Evolutionary conservation across 2,888 invertebrate species (phyloP), one percentile per base, ranked within the genome.

Genomic region (Scaptodrosophila latifasciaeformis): DNA sequence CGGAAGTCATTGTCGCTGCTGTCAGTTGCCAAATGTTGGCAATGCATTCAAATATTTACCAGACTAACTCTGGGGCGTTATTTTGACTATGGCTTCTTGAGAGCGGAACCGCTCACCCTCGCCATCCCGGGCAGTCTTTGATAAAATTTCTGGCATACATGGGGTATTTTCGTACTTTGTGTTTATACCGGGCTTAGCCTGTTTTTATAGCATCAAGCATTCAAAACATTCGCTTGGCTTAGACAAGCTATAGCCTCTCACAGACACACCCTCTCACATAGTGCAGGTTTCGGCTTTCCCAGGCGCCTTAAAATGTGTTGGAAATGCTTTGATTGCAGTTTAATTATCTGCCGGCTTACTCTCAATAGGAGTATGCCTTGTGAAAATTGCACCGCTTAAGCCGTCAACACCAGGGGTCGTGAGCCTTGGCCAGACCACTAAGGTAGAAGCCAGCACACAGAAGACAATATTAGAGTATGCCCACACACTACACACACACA

Each of bases 261-360:
- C n/a, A n/a, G n/a, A n/a, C n/a, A n/a, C n/a, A n/a, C n/a, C n/a
- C n/a, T n/a, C n/a, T n/a, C n/a, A n/a, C n/a, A n/a, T n/a, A n/a
- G n/a, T n/a, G n/a, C n/a, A n/a, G n/a, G n/a, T n/a, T n/a, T n/a
- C n/a, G n/a, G n/a, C n/a, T n/a, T n/a, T 7, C 24, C 24, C 24
- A 24, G 7, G 24, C 24, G 10, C 37, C 9, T 37, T 37, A 17
- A 17, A 37, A 12, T 3, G 12, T 35, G 15, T 12, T 12, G 13
- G 17, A 12, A 37, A 18, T 21, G 39, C 21, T 24, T 18, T 40
- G 45, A 58, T 62, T 66, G 51, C 52, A 39, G 49, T 50, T 59
- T 55, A 48, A 62, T 54, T 66, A 49, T 29, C 6, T 42, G 24
- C 9, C 21, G 10, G 24, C 44, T n/a, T 10, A 44, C 47, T 46